Conservation (phyloP, 2,888 invertebrate species). For the Drosophila demipolita region DNA sequence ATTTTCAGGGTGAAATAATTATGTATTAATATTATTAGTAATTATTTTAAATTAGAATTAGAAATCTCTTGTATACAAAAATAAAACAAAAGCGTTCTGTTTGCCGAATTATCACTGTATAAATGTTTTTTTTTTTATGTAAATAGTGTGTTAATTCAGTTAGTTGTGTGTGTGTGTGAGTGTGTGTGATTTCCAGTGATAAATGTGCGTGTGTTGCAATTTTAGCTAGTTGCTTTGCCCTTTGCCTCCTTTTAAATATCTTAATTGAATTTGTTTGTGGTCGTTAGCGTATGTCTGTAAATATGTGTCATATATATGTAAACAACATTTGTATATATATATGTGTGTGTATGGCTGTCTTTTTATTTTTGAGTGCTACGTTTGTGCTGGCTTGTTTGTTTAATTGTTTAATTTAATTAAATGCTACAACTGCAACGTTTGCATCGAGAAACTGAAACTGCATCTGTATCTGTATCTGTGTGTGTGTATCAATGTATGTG, state of each 20-base stretch:
- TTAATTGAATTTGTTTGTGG: conserved; percentile 77
- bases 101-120: background rate
- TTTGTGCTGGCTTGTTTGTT: conserved; percentile 68
- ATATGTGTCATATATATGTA: background rate
- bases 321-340: background rate
- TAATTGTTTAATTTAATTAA: conserved; percentile 83
- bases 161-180: background rate
- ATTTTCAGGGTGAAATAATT: no score
- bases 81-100: background rate
- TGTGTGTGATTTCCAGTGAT: conserved; percentile 45
- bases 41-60: background rate
- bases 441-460: conserved; percentile 38
- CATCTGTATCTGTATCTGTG: conserved; percentile 11
- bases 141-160: background rate
- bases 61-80: background rate
- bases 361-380: conserved; percentile 15
- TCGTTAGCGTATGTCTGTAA: conserved; percentile 17
- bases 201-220: conserved; percentile 73
- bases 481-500: background rate
- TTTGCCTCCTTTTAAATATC: conserved; percentile 53
- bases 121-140: conserved; percentile 5
- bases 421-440: conserved; percentile 68
- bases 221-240: conserved; percentile 44
- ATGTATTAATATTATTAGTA: no score
- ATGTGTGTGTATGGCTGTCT: background rate